Evolutionary conservation across 2,113 vertebrate species (phyloP).

Genomic region (Pampusana beccarii): DNA sequence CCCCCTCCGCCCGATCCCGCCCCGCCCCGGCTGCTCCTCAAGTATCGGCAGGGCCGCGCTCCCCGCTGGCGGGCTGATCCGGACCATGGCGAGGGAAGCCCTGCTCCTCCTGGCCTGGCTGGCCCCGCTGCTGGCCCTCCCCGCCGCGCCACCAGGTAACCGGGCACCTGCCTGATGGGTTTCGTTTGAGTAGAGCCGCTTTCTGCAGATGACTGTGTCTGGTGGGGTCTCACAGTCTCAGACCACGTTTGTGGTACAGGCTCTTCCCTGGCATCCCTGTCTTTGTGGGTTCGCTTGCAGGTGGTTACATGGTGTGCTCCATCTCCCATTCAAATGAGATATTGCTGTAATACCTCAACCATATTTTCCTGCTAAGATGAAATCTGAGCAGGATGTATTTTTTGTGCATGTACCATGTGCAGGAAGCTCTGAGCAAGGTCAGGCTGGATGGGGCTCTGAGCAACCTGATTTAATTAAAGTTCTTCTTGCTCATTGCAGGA

Average conservation of each 20-base stretch:
- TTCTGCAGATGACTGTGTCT: rapidly evolving
- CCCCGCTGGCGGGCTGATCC: no score
- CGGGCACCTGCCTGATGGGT: neutral
- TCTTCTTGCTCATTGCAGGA: neutral
- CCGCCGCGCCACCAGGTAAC: neutral
- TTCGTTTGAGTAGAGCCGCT: neutral
- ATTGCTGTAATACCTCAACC: neutral
- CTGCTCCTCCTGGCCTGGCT: neutral
- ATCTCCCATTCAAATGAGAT: rapidly evolving
- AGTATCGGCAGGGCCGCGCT: neutral
- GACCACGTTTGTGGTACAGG: neutral
- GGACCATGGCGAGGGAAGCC: neutral
- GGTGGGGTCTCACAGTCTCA: neutral
- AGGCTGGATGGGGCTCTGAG: neutral
- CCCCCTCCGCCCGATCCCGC: rapidly evolving
- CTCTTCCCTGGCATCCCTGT: no score
- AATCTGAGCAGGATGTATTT: neutral
- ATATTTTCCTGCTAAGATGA: neutral
- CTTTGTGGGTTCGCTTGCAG: no score
- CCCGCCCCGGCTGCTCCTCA: neutral
- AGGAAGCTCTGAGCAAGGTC: neutral
- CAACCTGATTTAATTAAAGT: no score
- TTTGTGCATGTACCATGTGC: rapidly evolving
- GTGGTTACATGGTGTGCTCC: neutral
- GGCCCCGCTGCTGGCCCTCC: neutral